Conservation (phyloP, 2,888 invertebrate species). For the Ptilodon capucinus region DNA sequence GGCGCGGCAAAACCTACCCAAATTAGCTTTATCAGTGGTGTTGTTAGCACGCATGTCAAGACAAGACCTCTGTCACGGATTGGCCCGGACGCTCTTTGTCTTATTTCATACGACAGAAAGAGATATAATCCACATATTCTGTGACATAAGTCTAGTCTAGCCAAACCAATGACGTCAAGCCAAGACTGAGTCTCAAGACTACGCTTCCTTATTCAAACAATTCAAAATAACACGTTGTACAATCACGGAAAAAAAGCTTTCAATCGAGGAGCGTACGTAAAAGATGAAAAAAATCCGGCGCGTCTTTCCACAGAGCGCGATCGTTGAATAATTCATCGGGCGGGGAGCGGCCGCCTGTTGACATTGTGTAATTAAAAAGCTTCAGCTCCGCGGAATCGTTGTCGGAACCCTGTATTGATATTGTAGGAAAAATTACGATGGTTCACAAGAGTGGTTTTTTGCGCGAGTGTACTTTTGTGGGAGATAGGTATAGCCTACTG, state of each 20-base stretch:
- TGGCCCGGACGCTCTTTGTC: no score
- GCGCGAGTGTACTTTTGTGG: conserved; percentile 6
- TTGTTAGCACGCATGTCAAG: no score
- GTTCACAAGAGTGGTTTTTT: conserved; percentile 8
- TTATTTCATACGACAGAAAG: no score
- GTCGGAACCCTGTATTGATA: conserved; percentile 41
- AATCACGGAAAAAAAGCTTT: conserved; percentile 31
- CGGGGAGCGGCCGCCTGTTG: conserved; percentile 48
- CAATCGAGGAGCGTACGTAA: conserved; percentile 20
- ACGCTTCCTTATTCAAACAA: conserved; percentile 25
- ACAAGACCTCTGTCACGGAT: no score
- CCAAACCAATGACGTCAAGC: no score
- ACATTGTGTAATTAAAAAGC: conserved; percentile 74
- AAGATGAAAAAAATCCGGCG: conserved; percentile 16
- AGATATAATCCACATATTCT: no score
- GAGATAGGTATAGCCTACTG: background rate
- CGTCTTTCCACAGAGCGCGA: conserved; percentile 26
- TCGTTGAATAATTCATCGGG: conserved; percentile 65
- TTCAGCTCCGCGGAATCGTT: conserved; percentile 33
- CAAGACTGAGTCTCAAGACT: no score
- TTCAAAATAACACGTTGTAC: conserved; percentile 27
- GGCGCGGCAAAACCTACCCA: no score
- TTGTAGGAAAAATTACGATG: conserved; percentile 41
- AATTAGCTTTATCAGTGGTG: no score
- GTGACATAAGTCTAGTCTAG: no score